Conservation (phyloP, 2,888 invertebrate genomes). For the Germaria angustata region DNA sequence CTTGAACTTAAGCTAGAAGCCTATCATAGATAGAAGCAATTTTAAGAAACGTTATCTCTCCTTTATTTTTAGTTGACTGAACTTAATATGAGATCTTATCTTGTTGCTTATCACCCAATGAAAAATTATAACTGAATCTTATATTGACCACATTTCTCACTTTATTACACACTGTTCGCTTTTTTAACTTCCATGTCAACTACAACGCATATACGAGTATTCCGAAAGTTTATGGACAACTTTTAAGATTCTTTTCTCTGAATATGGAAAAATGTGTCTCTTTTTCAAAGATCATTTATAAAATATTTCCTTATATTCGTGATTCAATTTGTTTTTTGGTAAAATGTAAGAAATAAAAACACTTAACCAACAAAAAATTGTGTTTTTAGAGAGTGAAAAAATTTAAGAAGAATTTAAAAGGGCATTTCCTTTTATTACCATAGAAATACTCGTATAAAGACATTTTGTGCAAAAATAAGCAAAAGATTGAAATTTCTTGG, state of each 20-base stretch:
- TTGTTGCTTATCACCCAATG: no score
- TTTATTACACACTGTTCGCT: conserved; percentile 2
- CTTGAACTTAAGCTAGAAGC: no score
- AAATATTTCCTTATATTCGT: conserved; percentile 36
- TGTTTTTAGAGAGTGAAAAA: conserved; percentile 52
- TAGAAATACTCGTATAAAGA: conserved; percentile 43
- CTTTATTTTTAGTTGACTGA: no score
- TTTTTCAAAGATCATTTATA: conserved; percentile 56
- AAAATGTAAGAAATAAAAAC: conserved; percentile 53
- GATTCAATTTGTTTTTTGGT: neutral
- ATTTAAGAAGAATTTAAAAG: conserved; percentile 59
- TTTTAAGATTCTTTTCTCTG: conserved; percentile 20
- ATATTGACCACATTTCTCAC: no score
- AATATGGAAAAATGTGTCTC: neutral
- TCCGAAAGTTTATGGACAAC: neutral
- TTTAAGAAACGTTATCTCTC: no score
- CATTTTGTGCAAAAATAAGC: conserved; percentile 2
- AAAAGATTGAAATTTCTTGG: conserved; percentile 43
- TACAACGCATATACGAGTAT: conserved; percentile 11
- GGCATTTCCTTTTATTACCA: conserved; percentile 62
- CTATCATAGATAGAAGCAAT: no score
- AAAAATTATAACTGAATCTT: no score
- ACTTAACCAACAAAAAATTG: conserved; percentile 61
- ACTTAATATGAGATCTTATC: no score
- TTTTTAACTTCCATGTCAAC: neutral